phyloP scores from a whole-genome alignment of 2,113 vertebrate species.

The Corythoichthys haematopterus region DNA sequence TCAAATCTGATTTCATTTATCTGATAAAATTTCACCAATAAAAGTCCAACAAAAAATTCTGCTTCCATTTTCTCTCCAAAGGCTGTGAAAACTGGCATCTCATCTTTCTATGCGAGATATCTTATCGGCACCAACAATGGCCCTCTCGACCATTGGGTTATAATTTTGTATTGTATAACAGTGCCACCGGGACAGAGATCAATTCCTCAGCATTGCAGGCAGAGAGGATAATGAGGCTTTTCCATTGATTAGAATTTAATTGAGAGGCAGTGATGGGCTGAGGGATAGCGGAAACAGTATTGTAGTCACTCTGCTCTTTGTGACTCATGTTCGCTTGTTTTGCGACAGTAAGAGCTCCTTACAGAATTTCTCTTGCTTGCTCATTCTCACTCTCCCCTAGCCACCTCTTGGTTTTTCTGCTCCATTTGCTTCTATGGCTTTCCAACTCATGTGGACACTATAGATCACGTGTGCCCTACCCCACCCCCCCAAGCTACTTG shows the following conservation, averaged over 20 bases:
- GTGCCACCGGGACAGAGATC: slow-evolving; percentile 50
- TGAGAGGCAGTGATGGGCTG: slow-evolving; percentile 55
- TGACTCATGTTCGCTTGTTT: slow-evolving; percentile 20
- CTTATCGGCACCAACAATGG: background rate
- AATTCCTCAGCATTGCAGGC: slow-evolving; percentile 55
- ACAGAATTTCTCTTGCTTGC: slow-evolving; percentile 9
- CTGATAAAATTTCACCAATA: background rate
- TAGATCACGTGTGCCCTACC: slow-evolving; percentile 14
- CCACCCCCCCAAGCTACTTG: too few species aligned
- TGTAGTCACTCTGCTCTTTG: slow-evolving; percentile 36
- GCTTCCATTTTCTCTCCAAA: background rate
- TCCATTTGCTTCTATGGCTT: background rate
- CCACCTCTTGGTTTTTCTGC: background rate
- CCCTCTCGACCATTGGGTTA: slow-evolving; percentile 23
- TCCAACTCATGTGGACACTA: slow-evolving; percentile 10
- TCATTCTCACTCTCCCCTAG: background rate
- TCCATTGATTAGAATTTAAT: slow-evolving; percentile 67
- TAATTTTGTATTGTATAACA: slow-evolving; percentile 39
- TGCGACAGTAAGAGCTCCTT: slow-evolving; percentile 16
- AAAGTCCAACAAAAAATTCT: background rate
- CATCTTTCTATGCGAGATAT: slow-evolving; percentile 10
- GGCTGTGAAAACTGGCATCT: background rate
- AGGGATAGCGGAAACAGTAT: slow-evolving; percentile 41
- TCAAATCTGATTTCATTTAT: too few species aligned
- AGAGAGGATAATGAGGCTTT: slow-evolving; percentile 63